phyloP scores from a whole-genome alignment of 2,113 vertebrate genomes.

The Cnemophilus loriae region DNA sequence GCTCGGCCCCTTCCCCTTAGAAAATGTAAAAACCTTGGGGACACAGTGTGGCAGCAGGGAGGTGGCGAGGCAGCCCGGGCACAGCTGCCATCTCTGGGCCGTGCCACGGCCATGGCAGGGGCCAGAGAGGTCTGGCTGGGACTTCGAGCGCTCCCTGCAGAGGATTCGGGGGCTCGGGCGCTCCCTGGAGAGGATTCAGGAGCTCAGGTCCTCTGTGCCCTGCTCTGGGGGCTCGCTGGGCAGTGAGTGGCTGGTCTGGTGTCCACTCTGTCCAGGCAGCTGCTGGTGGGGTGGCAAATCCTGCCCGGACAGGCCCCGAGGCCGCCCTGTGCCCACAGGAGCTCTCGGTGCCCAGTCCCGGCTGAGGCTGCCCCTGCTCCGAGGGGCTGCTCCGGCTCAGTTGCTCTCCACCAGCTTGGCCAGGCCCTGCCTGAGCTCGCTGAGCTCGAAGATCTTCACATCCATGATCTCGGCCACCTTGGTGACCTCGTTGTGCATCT shows the following conservation, averaged over 20 bases:
- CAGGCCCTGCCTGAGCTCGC: constrained; percentile 88
- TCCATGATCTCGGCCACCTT: constrained; percentile 89
- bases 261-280: not conserved
- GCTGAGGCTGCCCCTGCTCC: not conserved
- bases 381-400: not conserved
- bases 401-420: constrained; percentile 84
- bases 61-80: not conserved
- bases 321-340: not conserved
- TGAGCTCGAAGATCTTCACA: constrained; percentile 92
- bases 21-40: not conserved
- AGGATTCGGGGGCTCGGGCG: not conserved
- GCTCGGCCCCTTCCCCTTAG: not conserved
- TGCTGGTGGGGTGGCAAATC: not conserved
- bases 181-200: not conserved
- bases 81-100: not conserved
- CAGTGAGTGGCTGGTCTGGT: not conserved
- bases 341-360: not conserved
- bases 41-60: not conserved
- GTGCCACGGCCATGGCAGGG: not conserved
- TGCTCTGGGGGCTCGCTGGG: not conserved
- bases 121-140: not conserved
- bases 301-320: not conserved
- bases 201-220: not conserved
- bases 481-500: constrained; percentile 80
- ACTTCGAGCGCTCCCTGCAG: not conserved